phyloP scores from a whole-genome alignment of 2,113 vertebrate species.

The Trichechus manatus region DNA sequence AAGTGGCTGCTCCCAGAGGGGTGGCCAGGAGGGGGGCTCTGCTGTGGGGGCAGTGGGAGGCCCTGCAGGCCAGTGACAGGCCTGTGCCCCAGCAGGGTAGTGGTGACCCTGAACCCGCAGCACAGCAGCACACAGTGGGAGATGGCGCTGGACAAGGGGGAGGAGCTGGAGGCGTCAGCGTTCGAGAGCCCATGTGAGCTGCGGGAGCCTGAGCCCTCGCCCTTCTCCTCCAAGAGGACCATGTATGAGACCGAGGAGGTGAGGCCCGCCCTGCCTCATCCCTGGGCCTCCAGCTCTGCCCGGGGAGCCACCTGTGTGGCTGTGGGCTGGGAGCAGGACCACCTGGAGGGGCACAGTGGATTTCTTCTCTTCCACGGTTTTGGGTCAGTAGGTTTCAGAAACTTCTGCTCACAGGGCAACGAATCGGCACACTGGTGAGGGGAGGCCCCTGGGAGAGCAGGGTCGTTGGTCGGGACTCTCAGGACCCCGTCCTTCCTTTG shows the following conservation, averaged over 20 bases:
- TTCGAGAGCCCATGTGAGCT: conserved; percentile 94
- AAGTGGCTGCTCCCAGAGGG: conserved; percentile 38
- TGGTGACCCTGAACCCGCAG: conserved; percentile 85
- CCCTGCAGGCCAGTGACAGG: conserved; percentile 29
- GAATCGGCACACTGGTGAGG: neutral
- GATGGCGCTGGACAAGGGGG: conserved; percentile 75
- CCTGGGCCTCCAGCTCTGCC: neutral
- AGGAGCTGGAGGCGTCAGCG: conserved; percentile 89
- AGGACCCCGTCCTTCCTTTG: neutral
- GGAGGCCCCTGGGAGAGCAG: no score
- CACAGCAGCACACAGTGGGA: conserved; percentile 82
- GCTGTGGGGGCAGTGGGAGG: neutral
- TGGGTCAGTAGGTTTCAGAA: neutral
- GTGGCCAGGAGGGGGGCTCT: neutral
- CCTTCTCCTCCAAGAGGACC: conserved; percentile 95
- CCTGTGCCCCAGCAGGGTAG: conserved; percentile 81
- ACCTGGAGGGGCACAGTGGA: neutral
- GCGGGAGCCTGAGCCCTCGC: conserved; percentile 91
- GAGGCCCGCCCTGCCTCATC: neutral
- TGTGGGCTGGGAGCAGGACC: neutral
- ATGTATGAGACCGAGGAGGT: conserved; percentile 98
- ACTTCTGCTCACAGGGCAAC: neutral
- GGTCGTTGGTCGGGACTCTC: neutral
- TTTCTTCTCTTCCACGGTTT: neutral
- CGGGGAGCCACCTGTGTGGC: neutral